Evolutionary conservation across 2,797 vertebrate genomes (phyloP), one percentile per base, ranked within the genome.

Genomic region (Alauda arvensis): DNA sequence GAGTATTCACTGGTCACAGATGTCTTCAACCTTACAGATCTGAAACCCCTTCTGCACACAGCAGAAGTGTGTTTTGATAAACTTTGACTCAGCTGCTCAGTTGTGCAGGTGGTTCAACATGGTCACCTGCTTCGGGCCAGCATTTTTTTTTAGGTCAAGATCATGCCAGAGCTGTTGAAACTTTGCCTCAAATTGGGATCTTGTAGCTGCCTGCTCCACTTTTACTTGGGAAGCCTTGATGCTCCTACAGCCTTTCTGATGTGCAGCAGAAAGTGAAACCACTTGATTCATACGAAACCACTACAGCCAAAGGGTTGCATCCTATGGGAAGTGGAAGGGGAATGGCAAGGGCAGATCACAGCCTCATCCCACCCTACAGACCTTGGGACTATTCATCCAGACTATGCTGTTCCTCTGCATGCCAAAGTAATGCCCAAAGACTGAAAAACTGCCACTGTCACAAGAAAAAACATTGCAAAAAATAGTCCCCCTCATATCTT

Each of bases 131-230:
- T 89, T 57, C 0, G 1, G 37, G 12, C 4, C 56, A 77, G 37
- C 0, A 1, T 63, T 94, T 91, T 72, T 63, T 94, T 91, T 72
- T 46, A 75, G 74, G 66, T 89, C 57, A 78, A 63, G 34, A 69
- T 42, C 18, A 20, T 28, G 14, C 12, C 33, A 63, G 31, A 65
- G 9, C 37, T 77, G 48, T 59, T 74, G 65, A 87, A 76, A 67
- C 9, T 18, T 63, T 79, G 37, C 26, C 42, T 68, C 51, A 46
- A 53, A 60, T 6, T 29, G 17, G 20, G 28, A 66, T 51, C 21
- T 45, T 83, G 28, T 65, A 88, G 18, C 25, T 77, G 23, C 9
- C n/a, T 62, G 14, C 37, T 77, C 37, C 10, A 17, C 40, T 82
- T 89, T 57, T 25, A 37, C 53, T 37, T 71, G 33, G 19, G 49